Evolutionary conservation across 2,888 invertebrate species (phyloP).

Genomic region (Physocephala rufipes): DNA sequence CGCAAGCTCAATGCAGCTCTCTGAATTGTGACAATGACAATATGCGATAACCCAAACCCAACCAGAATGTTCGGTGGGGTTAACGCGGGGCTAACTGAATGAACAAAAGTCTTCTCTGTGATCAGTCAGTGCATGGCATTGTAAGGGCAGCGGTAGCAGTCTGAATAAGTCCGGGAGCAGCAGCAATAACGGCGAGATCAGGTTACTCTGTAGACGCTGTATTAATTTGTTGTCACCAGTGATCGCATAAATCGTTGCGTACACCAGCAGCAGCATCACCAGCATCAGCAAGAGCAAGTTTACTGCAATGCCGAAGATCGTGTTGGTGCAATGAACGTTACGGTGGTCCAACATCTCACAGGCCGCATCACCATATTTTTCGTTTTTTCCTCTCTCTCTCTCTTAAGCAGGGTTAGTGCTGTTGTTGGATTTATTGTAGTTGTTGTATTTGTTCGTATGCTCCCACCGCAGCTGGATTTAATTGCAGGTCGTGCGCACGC

Average conservation of each 20-base stretch:
- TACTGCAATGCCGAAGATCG: background rate
- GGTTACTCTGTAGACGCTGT: constrained; percentile 48
- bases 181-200: background rate
- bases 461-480: constrained; percentile 52
- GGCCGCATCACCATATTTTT: background rate
- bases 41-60: constrained; percentile 56
- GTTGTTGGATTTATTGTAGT: background rate
- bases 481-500: constrained; percentile 57
- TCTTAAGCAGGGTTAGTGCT: background rate
- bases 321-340: constrained; percentile 16
- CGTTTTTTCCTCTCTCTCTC: background rate
- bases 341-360: constrained; percentile 29
- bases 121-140: background rate
- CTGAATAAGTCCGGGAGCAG: constrained; percentile 10
- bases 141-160: background rate
- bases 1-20: no score
- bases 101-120: constrained; percentile 25
- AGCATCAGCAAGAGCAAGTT: background rate
- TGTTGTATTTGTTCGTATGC: constrained; percentile 43
- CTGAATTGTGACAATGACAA: constrained; percentile 66
- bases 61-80: constrained; percentile 14
- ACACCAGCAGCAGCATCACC: constrained; percentile 37
- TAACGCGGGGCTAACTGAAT: constrained; percentile 17
- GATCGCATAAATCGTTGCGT: constrained; percentile 51
- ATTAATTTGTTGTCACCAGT: constrained; percentile 65